phyloP scores from a whole-genome alignment of 2,113 vertebrate genomes.

The Corvus moneduloides region DNA sequence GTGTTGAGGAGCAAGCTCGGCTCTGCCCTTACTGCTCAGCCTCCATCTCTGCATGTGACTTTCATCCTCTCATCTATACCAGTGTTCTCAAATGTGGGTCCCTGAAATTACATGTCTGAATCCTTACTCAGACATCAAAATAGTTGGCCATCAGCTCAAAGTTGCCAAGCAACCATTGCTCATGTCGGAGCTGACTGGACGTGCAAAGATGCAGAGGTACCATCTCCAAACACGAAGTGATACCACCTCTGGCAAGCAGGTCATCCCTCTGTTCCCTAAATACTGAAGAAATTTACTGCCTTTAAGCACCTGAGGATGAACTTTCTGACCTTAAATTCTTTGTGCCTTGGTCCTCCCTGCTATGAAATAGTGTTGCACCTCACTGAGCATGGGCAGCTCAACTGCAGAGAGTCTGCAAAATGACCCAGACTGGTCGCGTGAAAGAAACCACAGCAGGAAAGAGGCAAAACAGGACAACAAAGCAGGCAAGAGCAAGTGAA shows the following conservation, averaged over 20 bases:
- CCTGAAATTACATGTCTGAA: not conserved
- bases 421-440: not conserved
- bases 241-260: not conserved
- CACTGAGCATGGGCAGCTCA: not conserved
- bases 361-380: not conserved
- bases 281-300: not conserved
- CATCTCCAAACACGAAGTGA: fast-evolving
- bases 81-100: not conserved
- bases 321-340: not conserved
- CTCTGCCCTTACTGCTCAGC: not conserved
- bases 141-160: not conserved
- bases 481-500: not conserved
- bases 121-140: not conserved
- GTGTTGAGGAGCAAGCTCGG: not conserved
- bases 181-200: fast-evolving
- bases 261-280: not conserved
- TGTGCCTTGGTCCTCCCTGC: not conserved
- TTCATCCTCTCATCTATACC: not conserved
- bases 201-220: fast-evolving
- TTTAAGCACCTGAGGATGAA: not conserved
- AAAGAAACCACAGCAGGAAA: not conserved
- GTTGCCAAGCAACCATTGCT: conserved; percentile 45
- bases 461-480: not conserved
- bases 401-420: fast-evolving
- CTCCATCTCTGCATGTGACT: fast-evolving